Conservation (phyloP, 2,888 invertebrate genomes). For the Conomelus anceps region DNA sequence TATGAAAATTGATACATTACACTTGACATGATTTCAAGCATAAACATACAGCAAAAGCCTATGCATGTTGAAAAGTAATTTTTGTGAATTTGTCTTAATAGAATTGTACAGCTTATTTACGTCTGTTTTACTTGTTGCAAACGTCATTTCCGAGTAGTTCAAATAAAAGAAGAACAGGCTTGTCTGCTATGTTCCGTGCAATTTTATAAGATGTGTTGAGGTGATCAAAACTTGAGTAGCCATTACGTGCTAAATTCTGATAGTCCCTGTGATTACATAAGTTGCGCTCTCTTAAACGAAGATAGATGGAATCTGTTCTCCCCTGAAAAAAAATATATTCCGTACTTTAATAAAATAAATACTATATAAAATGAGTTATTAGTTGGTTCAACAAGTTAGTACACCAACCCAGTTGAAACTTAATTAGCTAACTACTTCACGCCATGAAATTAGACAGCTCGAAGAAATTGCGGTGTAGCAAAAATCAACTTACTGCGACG, state of each 20-base stretch:
- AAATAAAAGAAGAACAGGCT: slow-evolving; percentile 43
- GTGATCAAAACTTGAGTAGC: slow-evolving; percentile 38
- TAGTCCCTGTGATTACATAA: slow-evolving; percentile 48
- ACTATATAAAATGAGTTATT: too few species aligned
- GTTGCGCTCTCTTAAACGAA: slow-evolving; percentile 42
- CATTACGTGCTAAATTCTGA: slow-evolving; percentile 47
- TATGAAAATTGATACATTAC: too few species aligned
- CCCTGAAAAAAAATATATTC: slow-evolving; percentile 33
- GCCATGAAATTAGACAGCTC: too few species aligned
- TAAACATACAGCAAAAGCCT: neutral
- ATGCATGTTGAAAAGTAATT: too few species aligned
- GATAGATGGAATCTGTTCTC: slow-evolving; percentile 38
- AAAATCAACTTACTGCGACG: too few species aligned
- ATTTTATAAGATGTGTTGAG: slow-evolving; percentile 38
- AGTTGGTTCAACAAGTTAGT: too few species aligned
- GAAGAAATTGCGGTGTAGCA: too few species aligned
- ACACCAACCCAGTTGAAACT: too few species aligned
- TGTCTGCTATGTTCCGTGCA: slow-evolving; percentile 41
- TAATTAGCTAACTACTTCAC: too few species aligned
- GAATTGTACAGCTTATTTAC: neutral
- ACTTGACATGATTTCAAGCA: neutral
- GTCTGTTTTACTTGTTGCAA: slow-evolving; percentile 43
- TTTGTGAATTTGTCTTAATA: neutral
- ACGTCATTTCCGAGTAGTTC: slow-evolving; percentile 48
- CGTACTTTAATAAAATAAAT: neutral